phyloP scores from a whole-genome alignment of 2,113 vertebrate genomes.

The Lipophrys pholis region DNA sequence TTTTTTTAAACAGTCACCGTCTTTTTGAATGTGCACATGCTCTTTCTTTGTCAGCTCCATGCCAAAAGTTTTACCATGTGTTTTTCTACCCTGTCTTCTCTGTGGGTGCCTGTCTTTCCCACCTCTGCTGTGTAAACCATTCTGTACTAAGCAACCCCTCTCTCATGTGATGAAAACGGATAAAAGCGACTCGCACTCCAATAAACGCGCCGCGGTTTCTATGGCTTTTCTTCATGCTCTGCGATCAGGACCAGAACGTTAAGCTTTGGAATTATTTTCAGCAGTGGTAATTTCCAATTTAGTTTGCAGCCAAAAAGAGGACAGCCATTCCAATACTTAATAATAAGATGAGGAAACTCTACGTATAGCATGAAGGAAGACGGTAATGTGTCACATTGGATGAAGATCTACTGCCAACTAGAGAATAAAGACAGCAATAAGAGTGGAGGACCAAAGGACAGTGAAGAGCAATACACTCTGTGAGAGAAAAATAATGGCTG shows the following conservation, averaged over 20 bases:
- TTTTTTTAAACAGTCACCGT: conserved; percentile 63
- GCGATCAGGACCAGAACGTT: conserved; percentile 60
- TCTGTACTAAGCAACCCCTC: conserved; percentile 21
- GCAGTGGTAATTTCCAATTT: conserved; percentile 69
- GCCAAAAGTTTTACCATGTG: conserved; percentile 42
- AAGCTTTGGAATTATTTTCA: conserved; percentile 66
- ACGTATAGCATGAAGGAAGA: conserved; percentile 22
- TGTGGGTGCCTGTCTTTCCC: conserved; percentile 10
- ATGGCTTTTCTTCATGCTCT: conserved; percentile 66
- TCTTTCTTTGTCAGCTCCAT: conserved; percentile 46
- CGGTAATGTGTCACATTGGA: conserved; percentile 21
- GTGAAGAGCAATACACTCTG: conserved; percentile 43
- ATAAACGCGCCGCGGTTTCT: conserved; percentile 68
- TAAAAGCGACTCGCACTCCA: conserved; percentile 53
- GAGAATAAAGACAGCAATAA: conserved; percentile 12
- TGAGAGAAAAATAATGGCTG: conserved; percentile 51
- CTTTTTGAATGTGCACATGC: conserved; percentile 62
- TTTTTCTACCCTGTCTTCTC: conserved; percentile 66
- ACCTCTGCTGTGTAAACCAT: conserved; percentile 35
- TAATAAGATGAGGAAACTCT: conserved; percentile 28
- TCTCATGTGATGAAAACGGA: conserved; percentile 73
- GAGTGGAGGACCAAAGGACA: conserved; percentile 30
- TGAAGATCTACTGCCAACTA: conserved; percentile 11
- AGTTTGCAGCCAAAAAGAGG: conserved; percentile 39
- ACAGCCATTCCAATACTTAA: conserved; percentile 8